Percentiles rank a stretch among this genome's conserved stretches.
These are phyloP conservation scores for Xylota segnis DNA, from an alignment of 2,888 invertebrate species.

Conservation along the genomic window DNA sequence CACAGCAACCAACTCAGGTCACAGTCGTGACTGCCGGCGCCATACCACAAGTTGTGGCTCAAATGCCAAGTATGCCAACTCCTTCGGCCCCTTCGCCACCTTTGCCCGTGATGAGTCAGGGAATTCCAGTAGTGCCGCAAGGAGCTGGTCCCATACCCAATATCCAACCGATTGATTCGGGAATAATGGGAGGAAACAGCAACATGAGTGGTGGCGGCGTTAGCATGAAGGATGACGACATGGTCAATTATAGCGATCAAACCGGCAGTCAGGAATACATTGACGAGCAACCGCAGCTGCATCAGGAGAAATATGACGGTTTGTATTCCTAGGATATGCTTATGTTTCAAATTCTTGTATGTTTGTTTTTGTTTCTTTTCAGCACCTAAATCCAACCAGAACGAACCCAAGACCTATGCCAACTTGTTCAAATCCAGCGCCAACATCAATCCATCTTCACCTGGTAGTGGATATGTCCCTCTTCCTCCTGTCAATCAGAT, in stretches of 20 bases:
- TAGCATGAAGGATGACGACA: conserved; percentile 60
- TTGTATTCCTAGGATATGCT: not conserved
- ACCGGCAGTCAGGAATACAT: conserved; percentile 66
- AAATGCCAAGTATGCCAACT: conserved; percentile 50
- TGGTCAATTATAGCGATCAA: conserved; percentile 65
- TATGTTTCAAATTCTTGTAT: not conserved
- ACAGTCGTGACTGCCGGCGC: conserved; percentile 60
- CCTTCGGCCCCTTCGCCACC: conserved; percentile 64
- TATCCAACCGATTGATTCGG: conserved; percentile 54
- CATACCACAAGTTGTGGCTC: conserved; percentile 65
- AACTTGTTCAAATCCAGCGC: conserved; percentile 90
- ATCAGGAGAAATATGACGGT: conserved; percentile 83
- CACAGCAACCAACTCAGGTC: conserved; percentile 64
- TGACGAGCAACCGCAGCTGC: conserved; percentile 69
- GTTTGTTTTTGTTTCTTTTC: conserved; percentile 1
- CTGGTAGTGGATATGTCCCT: conserved; percentile 82
- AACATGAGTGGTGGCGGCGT: conserved; percentile 29
- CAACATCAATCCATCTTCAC: conserved; percentile 78
- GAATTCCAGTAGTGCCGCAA: conserved; percentile 47
- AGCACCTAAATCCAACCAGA: conserved; percentile 84
- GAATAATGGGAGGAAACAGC: conserved; percentile 29
- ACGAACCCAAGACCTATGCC: conserved; percentile 94
- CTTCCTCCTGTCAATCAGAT: conserved; percentile 72
- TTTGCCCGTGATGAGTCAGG: conserved; percentile 58
- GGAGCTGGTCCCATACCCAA: conserved; percentile 40